Evolutionary conservation across 1,140 invertebrate species (phyloP), one percentile per base, ranked within the genome.

Genomic region (Achroia grisella): DNA sequence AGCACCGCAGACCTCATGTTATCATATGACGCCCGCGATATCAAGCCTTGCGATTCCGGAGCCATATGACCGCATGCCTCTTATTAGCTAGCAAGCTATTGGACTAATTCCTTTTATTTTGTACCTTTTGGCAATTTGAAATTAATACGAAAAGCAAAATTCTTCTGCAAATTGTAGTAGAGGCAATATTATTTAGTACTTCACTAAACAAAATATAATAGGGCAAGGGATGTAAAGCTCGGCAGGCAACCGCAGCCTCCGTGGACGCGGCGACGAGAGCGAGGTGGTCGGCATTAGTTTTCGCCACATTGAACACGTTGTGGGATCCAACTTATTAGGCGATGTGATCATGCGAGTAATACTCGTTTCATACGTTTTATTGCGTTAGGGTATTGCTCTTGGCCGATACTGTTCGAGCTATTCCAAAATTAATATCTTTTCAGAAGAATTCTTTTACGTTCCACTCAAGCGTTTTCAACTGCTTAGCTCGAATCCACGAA

Each of bases 241-340:
- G 61, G 49, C 58, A 61, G 64, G 65, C 67, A 65, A 63, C 67
- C 62, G 67, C 60, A 50, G 52, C n/a, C 61, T 67, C 58, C 71
- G 71, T 72, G 58, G 61, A 56, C 61, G 50, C 46, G 53, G 43
- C 50, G 45, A 23, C 17, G 17, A 23, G 39, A 40, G 49, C 52
- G 56, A 52, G 55, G 39, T 55, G 62, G 65, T 48, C 55, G 62
- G 64, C 68, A 74, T 83, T 77, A 78, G 59, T 67, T 64, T 51
- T 72, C 77, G 77, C 71, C 66, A 74, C 77, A 78, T 75, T 78
- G 71, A 81, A 59, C 77, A 56, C 71, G 67, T 76, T 76, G 71
- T 68, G 71, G 71, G 75, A 77, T 81, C 77, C 75, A 76, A 80
- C 73, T 81, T 84, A 84, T 81, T 84, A 84, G 76, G 75, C 68